Conservation (phyloP, 2,113 vertebrate genomes). For the Anoplopoma fimbria region DNA sequence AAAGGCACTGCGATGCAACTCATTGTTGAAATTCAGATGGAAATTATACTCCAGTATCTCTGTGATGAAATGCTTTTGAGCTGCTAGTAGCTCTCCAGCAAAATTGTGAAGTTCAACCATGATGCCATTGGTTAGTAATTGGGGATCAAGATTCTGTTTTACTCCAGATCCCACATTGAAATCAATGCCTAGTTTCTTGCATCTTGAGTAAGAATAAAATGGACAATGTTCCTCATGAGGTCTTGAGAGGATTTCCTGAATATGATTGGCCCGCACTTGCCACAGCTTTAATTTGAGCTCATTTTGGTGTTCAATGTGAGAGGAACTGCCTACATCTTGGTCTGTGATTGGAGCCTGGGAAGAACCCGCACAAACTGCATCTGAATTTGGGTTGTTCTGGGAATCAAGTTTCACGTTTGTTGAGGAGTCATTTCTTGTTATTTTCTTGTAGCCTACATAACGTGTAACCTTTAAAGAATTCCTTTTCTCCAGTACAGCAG, state of each 20-base stretch:
- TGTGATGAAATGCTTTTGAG: slow-evolving; percentile 30
- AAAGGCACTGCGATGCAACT: slow-evolving; percentile 17
- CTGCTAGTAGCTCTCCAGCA: slow-evolving; percentile 17
- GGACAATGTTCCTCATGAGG: slow-evolving; percentile 44
- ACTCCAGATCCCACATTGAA: slow-evolving; percentile 42
- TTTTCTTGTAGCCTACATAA: not conserved
- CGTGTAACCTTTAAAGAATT: not conserved
- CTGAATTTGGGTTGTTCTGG: not conserved
- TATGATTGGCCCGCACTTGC: slow-evolving; percentile 14
- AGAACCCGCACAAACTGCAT: not conserved
- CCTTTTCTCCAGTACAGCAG: not conserved
- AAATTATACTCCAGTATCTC: slow-evolving; percentile 51
- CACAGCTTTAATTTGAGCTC: slow-evolving; percentile 14
- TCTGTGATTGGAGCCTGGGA: not conserved
- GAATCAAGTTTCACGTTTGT: not conserved
- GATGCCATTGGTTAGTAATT: slow-evolving; percentile 47
- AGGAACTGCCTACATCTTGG: not conserved
- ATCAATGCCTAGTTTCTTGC: slow-evolving; percentile 45
- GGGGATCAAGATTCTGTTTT: slow-evolving; percentile 35
- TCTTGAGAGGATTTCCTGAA: slow-evolving; percentile 24
- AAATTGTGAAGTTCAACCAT: slow-evolving; percentile 48
- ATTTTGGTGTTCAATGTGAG: not conserved
- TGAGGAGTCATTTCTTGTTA: not conserved
- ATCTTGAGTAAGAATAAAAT: slow-evolving; percentile 44
- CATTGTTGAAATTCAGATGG: slow-evolving; percentile 21